Evolutionary conservation across 2,888 invertebrate species (phyloP).

Genomic region (Norana najaformis): DNA sequence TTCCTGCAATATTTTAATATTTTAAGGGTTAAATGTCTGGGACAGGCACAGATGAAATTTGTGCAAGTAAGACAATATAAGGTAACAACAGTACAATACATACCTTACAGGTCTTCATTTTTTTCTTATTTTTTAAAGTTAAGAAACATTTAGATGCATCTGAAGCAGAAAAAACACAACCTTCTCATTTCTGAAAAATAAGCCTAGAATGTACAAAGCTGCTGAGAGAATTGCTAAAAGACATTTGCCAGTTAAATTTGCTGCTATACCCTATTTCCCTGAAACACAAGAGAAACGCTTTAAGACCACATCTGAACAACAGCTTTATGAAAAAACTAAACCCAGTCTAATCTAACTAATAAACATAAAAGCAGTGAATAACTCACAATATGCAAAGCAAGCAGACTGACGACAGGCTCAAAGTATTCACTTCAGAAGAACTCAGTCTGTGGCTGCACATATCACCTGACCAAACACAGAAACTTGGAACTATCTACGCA

Average conservation of each 20-base stretch:
- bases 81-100: background rate
- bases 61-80: background rate
- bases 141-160: background rate
- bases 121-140: too few relatives aligned
- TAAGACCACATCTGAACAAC: too few relatives aligned
- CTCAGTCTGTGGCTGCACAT: background rate
- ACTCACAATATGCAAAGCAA: background rate
- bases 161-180: slow-evolving; percentile 6
- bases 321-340: too few relatives aligned
- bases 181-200: background rate
- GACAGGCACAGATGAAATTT: background rate
- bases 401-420: background rate
- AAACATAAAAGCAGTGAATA: too few relatives aligned
- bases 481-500: too few relatives aligned
- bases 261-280: background rate
- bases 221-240: background rate
- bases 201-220: background rate
- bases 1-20: background rate
- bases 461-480: too few relatives aligned
- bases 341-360: too few relatives aligned
- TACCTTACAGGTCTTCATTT: background rate
- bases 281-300: background rate
- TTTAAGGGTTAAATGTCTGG: background rate
- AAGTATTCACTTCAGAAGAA: background rate
- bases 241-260: too few relatives aligned